Conservation (phyloP, 2,797 vertebrate species). For the Scomberomorus guttatus region DNA sequence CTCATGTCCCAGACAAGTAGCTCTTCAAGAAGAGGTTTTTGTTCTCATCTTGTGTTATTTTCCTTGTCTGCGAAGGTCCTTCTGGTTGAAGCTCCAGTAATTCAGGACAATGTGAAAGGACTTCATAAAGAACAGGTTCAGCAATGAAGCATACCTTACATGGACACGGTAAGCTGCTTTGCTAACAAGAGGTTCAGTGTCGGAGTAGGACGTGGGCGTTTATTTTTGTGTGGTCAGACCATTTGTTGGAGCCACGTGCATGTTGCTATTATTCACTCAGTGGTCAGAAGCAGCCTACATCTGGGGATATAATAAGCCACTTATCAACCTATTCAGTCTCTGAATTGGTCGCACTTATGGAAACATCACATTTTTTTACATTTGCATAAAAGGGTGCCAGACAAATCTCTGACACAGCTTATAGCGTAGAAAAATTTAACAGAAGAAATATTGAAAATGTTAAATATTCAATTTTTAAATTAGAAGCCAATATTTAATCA, state of each 20-base stretch:
- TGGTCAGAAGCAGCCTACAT: slow-evolving; percentile 39
- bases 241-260: slow-evolving; percentile 46
- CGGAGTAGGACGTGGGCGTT: slow-evolving; percentile 49
- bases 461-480: too few species aligned
- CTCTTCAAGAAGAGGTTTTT: slow-evolving; percentile 19
- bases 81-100: slow-evolving; percentile 6
- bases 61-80: slow-evolving; percentile 7
- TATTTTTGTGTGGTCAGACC: slow-evolving; percentile 58
- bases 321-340: slow-evolving; percentile 39
- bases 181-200: slow-evolving; percentile 56
- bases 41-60: slow-evolving; percentile 22
- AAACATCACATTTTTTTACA: slow-evolving; percentile 16
- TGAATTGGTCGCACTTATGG: slow-evolving; percentile 25
- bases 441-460: background rate
- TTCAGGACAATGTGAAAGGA: slow-evolving; percentile 36
- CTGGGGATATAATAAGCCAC: slow-evolving; percentile 51
- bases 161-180: slow-evolving; percentile 25
- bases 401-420: background rate
- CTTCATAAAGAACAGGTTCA: slow-evolving; percentile 35
- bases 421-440: background rate
- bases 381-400: slow-evolving; percentile 8
- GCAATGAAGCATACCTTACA: slow-evolving; percentile 38
- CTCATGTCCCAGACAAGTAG: slow-evolving; percentile 7
- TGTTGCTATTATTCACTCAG: slow-evolving; percentile 51
- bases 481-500: too few species aligned